phyloP scores from a whole-genome alignment of 2,113 vertebrate genomes.

The Epinephelus lanceolatus region DNA sequence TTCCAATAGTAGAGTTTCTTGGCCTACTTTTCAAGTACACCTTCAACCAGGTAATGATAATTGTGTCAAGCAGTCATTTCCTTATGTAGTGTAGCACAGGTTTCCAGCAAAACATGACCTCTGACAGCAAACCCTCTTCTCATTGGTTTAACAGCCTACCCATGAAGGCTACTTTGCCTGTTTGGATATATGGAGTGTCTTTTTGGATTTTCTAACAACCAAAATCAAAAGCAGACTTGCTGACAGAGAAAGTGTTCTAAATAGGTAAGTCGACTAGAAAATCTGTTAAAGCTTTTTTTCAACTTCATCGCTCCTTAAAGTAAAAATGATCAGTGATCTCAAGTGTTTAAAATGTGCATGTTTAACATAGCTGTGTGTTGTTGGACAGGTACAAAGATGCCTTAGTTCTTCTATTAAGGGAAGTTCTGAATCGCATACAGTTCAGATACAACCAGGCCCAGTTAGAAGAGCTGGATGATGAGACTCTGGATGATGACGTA shows the following conservation, averaged over 20 bases:
- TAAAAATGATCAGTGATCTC: background rate
- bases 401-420: constrained; percentile 92
- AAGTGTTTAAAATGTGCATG: background rate
- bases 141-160: constrained; percentile 87
- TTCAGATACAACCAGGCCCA: constrained; percentile 98
- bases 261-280: constrained; percentile 84
- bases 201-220: constrained; percentile 97
- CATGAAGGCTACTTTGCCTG: constrained; percentile 99
- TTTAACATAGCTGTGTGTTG: constrained; percentile 2
- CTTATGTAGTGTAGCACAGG: background rate
- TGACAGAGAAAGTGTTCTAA: constrained; percentile 95
- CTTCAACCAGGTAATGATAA: constrained; percentile 94
- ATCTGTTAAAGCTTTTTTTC: background rate
- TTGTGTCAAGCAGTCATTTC: background rate
- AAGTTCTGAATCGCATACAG: constrained; percentile 96
- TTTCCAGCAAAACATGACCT: background rate
- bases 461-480: constrained; percentile 97
- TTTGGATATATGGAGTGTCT: constrained; percentile 98
- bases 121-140: background rate
- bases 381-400: constrained; percentile 94
- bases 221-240: constrained; percentile 96
- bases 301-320: background rate
- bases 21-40: constrained; percentile 97
- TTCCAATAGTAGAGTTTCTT: constrained; percentile 97
- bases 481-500: constrained; percentile 98